These are phyloP conservation scores for Lasioglossum figueresi DNA, from an alignment of 2,888 invertebrate species.

Conservation along the genomic window DNA sequence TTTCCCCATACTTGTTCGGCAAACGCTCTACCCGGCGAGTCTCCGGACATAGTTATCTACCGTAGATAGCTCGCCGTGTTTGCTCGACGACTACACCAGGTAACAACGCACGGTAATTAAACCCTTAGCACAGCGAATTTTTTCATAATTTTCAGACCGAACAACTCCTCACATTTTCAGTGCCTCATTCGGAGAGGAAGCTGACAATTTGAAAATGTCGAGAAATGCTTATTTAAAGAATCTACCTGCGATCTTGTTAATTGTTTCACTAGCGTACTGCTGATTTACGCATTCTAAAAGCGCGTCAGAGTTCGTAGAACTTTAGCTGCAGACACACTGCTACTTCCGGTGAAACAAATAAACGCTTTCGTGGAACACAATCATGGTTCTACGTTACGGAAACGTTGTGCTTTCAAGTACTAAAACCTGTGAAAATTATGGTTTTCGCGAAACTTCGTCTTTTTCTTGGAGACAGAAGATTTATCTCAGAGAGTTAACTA, in stretches of 20 bases:
- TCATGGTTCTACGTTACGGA: background rate
- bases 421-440: background rate
- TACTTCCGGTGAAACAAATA: background rate
- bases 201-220: background rate
- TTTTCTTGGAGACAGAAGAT: too few species aligned
- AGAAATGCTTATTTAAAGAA: background rate
- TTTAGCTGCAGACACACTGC: background rate
- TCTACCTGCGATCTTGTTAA: background rate
- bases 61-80: constrained; percentile 31
- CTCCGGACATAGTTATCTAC: constrained; percentile 40
- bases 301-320: background rate
- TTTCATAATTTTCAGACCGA: background rate
- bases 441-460: background rate
- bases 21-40: constrained; percentile 30
- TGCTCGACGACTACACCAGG: background rate
- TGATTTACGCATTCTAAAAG: background rate
- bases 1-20: constrained; percentile 15
- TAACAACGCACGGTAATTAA: constrained; percentile 39
- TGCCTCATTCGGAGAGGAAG: background rate
- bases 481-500: background rate
- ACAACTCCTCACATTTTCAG: background rate
- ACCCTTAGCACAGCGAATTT: background rate
- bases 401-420: background rate
- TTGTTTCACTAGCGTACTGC: background rate
- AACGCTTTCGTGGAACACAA: background rate